These are phyloP conservation scores for Trachelipus rathkii DNA, from an alignment of 1,140 invertebrate species.

Conservation along the genomic window DNA sequence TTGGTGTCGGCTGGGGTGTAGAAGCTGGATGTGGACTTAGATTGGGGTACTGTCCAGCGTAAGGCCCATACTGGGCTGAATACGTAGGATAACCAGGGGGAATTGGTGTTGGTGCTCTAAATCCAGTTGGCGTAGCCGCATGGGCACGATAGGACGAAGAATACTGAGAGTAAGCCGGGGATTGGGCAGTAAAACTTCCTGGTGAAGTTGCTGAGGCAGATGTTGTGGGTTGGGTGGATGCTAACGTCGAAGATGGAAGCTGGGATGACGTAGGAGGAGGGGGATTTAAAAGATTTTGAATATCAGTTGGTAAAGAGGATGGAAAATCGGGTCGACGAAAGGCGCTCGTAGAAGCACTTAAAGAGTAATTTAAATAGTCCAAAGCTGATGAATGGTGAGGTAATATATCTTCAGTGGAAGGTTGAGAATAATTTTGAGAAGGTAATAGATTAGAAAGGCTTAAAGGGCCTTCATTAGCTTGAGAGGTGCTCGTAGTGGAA, in stretches of 20 bases:
- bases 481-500: slow-evolving; percentile 5
- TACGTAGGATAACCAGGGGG: slow-evolving; percentile 13
- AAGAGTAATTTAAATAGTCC: slow-evolving; percentile 31
- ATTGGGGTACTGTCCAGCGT: slow-evolving; percentile 21
- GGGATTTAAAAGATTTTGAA: slow-evolving; percentile 21
- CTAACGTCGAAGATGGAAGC: neutral
- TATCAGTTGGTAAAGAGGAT: slow-evolving; percentile 3
- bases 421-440: neutral
- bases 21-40: slow-evolving; percentile 14
- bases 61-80: slow-evolving; percentile 26
- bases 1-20: slow-evolving; percentile 2
- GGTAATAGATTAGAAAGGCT: neutral
- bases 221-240: neutral
- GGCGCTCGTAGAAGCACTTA: slow-evolving; percentile 22
- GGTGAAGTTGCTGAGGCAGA: slow-evolving; percentile 6
- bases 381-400: slow-evolving; percentile 23
- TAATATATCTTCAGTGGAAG: slow-evolving; percentile 22
- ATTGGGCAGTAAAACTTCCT: slow-evolving; percentile 21
- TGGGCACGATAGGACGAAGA: slow-evolving; percentile 14
- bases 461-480: slow-evolving; percentile 14
- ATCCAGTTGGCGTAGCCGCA: neutral
- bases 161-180: slow-evolving; percentile 24
- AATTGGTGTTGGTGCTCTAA: neutral
- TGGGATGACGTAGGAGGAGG: slow-evolving; percentile 13
- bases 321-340: slow-evolving; percentile 24